Base-by-base conservation (phyloP, 2,888 invertebrate genomes). In the Lymantria monacha region DNA sequence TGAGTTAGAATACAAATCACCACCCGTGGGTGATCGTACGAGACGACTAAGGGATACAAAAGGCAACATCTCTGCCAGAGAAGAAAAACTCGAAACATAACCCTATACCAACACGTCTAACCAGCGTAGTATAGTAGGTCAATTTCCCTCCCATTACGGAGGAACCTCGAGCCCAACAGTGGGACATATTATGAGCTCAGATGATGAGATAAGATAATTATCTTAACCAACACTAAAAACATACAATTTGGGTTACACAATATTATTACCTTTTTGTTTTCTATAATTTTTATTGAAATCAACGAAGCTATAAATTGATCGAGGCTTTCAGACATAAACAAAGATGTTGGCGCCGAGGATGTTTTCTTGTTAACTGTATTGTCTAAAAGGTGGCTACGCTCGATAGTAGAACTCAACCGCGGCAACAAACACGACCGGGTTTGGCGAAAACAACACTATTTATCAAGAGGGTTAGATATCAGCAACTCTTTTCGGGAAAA, bases 361-460 rank as follows among this genome's bases (percentile, higher is more conserved):
- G 69, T 73, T 76, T 75, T 72, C 74, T 69, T 66, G 67, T 69
- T 72, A 71, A 67, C 69, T 59, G 59, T 58, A 61, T 55, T 61
- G 53, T 43, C 57, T 61, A 63, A 67, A 65, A 56, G 63, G 64
- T 60, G 56, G 62, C 60, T 63, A 59, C 61, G 66, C 53, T 61
- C 62, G 68, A 72, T 67, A 67, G 67, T 55, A 11, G 54, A 60
- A 51, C 43, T 50, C 60, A 69, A 69, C 75, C 76, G 63, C 67
- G 78, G 75, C 49, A 53, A 80, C 85, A 87, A 88, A 87, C 84
- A 87, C 79, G 79, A 70, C 69, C 54, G 61, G 52, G 75, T 71
- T 85, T 80, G 83, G 79, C 87, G 88, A 88, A 90, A 90, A 90
- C 90, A 90, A 90, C 86, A 83, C 86, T 76, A 88, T 90, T 88